phyloP scores from a whole-genome alignment of 1,140 invertebrate species.

The Penaeus indicus region DNA sequence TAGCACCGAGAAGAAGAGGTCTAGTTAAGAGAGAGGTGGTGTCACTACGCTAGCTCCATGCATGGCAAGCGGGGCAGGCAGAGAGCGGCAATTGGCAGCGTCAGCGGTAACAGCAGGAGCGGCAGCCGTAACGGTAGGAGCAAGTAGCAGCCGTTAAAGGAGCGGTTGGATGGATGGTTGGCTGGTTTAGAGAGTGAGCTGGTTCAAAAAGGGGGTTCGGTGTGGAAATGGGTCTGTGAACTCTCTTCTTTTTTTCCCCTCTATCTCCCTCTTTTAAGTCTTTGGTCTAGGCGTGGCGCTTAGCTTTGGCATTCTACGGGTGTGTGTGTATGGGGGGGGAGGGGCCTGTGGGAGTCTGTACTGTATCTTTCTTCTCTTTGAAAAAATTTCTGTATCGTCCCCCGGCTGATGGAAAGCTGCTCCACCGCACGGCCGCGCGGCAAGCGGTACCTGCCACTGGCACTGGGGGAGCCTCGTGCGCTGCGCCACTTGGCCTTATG shows the following conservation, averaged over 20 bases:
- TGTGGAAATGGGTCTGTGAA: no score
- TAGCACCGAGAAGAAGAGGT: constrained; percentile 93
- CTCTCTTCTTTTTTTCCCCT: no score
- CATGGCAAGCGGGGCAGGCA: constrained; percentile 60
- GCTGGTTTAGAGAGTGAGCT: not conserved
- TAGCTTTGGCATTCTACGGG: no score
- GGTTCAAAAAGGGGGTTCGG: no score
- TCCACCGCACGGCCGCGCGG: constrained; percentile 44
- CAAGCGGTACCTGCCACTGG: not conserved
- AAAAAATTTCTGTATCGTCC: no score
- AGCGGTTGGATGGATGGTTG: not conserved
- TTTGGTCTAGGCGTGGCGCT: no score
- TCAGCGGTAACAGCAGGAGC: constrained; percentile 48
- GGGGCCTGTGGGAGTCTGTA: no score
- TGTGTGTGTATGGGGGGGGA: no score
- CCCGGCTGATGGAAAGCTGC: constrained; percentile 17
- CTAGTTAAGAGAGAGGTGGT: constrained; percentile 71
- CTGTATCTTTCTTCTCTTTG: no score
- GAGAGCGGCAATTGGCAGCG: constrained; percentile 41
- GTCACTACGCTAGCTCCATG: constrained; percentile 59
- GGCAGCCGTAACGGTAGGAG: constrained; percentile 53
- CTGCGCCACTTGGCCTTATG: constrained; percentile 42
- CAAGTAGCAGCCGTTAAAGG: constrained; percentile 13
- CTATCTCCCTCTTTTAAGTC: no score
- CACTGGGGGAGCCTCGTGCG: constrained; percentile 17